Conservation (phyloP, 2,113 vertebrate genomes). For the Bubo scandiacus region DNA sequence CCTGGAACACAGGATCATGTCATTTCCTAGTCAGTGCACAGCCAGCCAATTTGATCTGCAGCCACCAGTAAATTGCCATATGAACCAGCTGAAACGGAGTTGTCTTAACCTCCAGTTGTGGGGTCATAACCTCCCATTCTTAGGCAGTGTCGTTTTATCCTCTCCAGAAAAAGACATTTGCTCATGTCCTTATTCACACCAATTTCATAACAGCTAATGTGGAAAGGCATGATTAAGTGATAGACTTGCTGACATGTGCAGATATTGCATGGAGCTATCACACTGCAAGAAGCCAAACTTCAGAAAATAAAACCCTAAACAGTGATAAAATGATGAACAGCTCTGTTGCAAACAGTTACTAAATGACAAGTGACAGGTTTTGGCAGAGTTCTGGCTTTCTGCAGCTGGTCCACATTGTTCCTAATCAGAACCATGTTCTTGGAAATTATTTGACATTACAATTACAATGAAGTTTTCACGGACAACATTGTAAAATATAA, state of each 20-base stretch:
- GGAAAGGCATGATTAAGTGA: background rate
- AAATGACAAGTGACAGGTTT: constrained; percentile 42
- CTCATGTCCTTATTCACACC: background rate
- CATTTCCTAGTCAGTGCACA: accelerated
- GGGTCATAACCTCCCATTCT: background rate
- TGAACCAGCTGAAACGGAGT: background rate
- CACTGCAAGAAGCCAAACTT: background rate
- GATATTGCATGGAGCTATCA: background rate
- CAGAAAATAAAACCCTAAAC: background rate
- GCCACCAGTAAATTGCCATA: background rate
- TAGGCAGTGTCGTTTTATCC: background rate
- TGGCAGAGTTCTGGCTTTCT: constrained; percentile 42
- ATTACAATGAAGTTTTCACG: constrained; percentile 31
- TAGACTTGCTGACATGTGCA: background rate
- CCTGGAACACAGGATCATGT: background rate
- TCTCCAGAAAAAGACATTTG: background rate
- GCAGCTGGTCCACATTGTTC: constrained; percentile 31
- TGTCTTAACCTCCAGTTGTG: background rate
- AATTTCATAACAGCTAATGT: background rate
- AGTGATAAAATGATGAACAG: background rate
- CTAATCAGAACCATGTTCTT: background rate
- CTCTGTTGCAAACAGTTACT: background rate
- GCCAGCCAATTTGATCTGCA: background rate
- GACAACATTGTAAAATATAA: constrained; percentile 31
- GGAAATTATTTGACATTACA: constrained; percentile 34